Percentiles rank a stretch among this genome's conserved stretches.
Evolutionary conservation across 2,888 invertebrate species (phyloP).

Genomic region (Oegoconia quadripuncta): DNA sequence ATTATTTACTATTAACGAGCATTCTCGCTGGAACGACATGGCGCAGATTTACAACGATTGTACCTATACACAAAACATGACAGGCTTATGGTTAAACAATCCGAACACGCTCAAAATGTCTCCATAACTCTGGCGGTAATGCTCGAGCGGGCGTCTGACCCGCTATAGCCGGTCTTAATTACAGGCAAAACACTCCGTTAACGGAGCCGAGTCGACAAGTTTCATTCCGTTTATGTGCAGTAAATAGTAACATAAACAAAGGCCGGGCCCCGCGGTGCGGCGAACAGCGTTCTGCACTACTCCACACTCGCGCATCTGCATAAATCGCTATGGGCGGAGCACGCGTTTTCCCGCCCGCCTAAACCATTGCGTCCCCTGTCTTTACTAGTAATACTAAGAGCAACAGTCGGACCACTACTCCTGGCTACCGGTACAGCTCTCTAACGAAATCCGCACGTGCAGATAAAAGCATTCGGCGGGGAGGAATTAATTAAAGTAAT

Average conservation of each 20-base stretch:
- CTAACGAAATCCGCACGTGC: not conserved
- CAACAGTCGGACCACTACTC: too few species aligned
- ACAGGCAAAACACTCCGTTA: conserved; percentile 72
- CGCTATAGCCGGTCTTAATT: conserved; percentile 67
- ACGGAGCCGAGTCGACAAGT: conserved; percentile 51
- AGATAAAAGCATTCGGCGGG: conserved; percentile 29
- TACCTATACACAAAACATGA: conserved; percentile 54
- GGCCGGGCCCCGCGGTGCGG: conserved; percentile 34
- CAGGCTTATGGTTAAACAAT: conserved; percentile 53
- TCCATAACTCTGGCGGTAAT: conserved; percentile 61
- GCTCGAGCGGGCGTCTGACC: conserved; percentile 48
- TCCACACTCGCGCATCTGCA: conserved; percentile 32
- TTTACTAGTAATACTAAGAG: too few species aligned
- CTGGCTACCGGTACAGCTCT: too few species aligned
- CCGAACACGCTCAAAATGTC: conserved; percentile 55
- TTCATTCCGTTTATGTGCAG: conserved; percentile 62
- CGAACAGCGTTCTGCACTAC: conserved; percentile 50
- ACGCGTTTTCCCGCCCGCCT: conserved; percentile 36
- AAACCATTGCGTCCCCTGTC: not conserved
- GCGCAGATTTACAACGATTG: conserved; percentile 47
- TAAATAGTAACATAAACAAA: conserved; percentile 64
- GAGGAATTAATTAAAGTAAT: conserved; percentile 66
- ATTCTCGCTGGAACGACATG: conserved; percentile 36
- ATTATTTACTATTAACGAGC: conserved; percentile 40
- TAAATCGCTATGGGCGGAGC: conserved; percentile 32